A percentile compares a stretch with the other conserved stretches of the same genome.
phyloP scores from a whole-genome alignment of 1,140 invertebrate species.

The Phymorhynchus buccinoides region DNA sequence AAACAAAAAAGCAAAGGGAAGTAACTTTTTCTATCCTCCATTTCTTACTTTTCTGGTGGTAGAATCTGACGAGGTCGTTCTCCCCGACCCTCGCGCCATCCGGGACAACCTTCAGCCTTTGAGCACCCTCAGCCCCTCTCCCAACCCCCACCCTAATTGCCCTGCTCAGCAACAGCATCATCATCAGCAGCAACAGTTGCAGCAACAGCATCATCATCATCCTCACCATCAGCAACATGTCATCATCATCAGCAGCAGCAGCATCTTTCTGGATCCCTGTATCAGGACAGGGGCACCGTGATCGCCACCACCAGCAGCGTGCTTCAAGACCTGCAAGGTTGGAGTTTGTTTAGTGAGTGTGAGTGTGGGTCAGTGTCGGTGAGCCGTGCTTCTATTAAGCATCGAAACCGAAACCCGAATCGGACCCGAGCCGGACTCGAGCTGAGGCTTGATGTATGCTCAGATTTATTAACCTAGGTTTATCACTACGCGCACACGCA shows the following conservation, averaged over 20 bases:
- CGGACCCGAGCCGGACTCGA: no score
- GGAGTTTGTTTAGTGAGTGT: slow-evolving; percentile 2
- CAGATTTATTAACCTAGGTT: no score
- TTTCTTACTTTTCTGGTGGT: no score
- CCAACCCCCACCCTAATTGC: background rate
- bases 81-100: slow-evolving; percentile 26
- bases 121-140: slow-evolving; percentile 2
- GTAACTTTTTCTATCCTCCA: no score
- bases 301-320: slow-evolving; percentile 8
- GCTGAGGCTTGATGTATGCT: no score
- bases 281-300: slow-evolving; percentile 20
- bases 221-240: background rate
- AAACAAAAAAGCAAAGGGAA: no score
- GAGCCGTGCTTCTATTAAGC: no score
- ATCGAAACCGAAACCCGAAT: no score
- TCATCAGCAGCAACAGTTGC: background rate
- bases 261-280: background rate
- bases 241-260: background rate
- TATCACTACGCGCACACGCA: no score
- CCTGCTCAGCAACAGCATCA: background rate
- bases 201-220: background rate
- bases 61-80: slow-evolving; percentile 32
- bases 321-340: slow-evolving; percentile 8
- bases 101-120: slow-evolving; percentile 26
- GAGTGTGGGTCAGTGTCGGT: slow-evolving; percentile 14